Base-by-base conservation (phyloP, 2,113 vertebrate genomes). In the Saguinus midas region DNA sequence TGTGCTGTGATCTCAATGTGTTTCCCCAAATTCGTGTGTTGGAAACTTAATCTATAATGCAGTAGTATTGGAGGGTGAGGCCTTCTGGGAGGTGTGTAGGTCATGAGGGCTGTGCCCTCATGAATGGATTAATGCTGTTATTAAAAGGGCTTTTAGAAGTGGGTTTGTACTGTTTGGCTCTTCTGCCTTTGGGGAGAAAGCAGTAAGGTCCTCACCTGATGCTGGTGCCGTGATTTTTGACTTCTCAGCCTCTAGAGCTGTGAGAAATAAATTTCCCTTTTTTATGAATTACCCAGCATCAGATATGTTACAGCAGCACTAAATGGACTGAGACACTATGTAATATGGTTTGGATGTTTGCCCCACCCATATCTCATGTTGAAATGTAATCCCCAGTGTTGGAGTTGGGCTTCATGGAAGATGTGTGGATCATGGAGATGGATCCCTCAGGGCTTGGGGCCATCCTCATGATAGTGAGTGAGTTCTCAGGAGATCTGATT, bases 301-400 rank as follows among this genome's bases (percentile, higher is more conserved):
- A 45, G 23, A n/a, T 25, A 45, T 8, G 6, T 17, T 45, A 8
- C 1, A 4, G 17, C 5, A 35, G 2, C 7, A 66, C 12, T 17
- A 84, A 37, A 45, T 40, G 12, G 25, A 43, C 25, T n/a, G 66
- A 32, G 14, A 6, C 3, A 83, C 32, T 76, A 17, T 7, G 13
- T 64, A 27, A 14, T 6, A 64, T 29, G 29, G 27, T 64, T 64
- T 64, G 61, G 2, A 32, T 64, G 6, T 64, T 13, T 64, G 2
- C 61, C 27, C 61, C 1, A 29, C 12, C 12, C 61, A 29, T 6
- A 64, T 29, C 11, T 64, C 61, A 29, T 64, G 61, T 64, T 32
- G 27, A 64, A 64, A 64, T 64, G 61, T 64, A 64, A 64, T 64
- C 27, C 61, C 61, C 61, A 14, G 12, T 64, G 27, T 64, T 14